Evolutionary conservation across 2,113 vertebrate species (phyloP).

Genomic region (Thamnophis sirtalis): DNA sequence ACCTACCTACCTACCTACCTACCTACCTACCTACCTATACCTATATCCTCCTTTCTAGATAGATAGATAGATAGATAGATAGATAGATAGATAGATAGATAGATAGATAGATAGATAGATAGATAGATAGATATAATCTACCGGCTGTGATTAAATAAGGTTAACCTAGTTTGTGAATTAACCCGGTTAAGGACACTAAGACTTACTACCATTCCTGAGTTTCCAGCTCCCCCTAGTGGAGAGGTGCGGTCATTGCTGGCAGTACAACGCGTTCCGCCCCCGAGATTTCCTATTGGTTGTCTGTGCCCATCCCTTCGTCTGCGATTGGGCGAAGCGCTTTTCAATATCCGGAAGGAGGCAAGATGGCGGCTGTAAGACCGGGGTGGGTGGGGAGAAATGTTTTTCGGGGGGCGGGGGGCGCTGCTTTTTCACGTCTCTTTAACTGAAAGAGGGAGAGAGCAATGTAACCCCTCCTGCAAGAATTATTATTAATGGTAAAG

Average conservation of each 20-base stretch:
- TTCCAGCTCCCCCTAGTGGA: background rate
- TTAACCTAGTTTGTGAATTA: background rate
- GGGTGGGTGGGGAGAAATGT: rapidly evolving
- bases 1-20: too few species aligned
- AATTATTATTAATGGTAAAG: too few species aligned
- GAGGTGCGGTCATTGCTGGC: background rate
- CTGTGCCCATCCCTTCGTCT: background rate
- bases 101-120: too few species aligned
- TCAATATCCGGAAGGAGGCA: background rate
- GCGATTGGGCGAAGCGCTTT: background rate
- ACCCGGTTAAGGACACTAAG: background rate
- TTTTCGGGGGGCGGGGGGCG: background rate
- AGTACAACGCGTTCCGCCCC: background rate
- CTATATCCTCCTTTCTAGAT: too few species aligned
- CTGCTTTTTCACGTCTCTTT: background rate
- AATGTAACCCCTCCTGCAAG: background rate
- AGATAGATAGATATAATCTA: too few species aligned
- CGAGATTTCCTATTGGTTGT: background rate
- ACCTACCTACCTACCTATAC: too few species aligned
- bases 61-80: too few species aligned
- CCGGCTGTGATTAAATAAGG: background rate
- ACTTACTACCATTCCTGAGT: background rate
- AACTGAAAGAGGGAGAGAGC: too few species aligned
- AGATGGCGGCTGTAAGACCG: background rate
- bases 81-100: too few species aligned